Evolutionary conservation across 2,888 invertebrate species (phyloP), one percentile per base, ranked within the genome.

Genomic region (Balanococcus diminutus): DNA sequence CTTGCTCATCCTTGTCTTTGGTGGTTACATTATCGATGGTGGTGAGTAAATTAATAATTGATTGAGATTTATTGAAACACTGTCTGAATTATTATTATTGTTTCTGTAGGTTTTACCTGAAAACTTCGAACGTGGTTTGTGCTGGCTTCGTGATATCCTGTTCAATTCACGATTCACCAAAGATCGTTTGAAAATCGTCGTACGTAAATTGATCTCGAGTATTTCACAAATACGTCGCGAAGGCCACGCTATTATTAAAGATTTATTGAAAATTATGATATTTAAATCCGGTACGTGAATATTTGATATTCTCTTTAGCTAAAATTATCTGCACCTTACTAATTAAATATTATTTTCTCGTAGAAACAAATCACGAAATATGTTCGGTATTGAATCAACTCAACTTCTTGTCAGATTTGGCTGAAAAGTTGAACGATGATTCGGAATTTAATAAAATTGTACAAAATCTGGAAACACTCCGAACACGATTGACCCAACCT

Each of bases 141-240:
- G 93, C 84, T 96, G 96, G 93, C 90, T 96, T 84, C 92, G 93
- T 87, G 95, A 96, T 88, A 91, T 97, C 36, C 89, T 97, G 39
- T 95, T 93, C 89, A 90, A 93, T 8, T 93, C 94, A 0, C 92
- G 93, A 88, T 92, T 96, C 88, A 94, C 93, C 0, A 92, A 92
- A 16, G 95, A 96, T 83, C 91, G 96, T 87, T 90, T 96, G 79
- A 92, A 94, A 88, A 94, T 96, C 32, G 93, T 95, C 87, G 94
- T 95, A 0, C 93, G 94, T 87, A 95, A 96, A 90, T 92, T 97
- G 91, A 92, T 94, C 81, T 96, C 96, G 88, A 95, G 96, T 87
- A 94, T 96, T 0, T 92, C 95, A 0, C 93, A 94, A 90, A 92
- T 93, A 85, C 95, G 95, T 89, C 91, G 95, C 51, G 92, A 93